Percentiles rank a stretch among this genome's conserved stretches.
These are phyloP conservation scores for Sus cebifrons DNA, from an alignment of 2,797 vertebrate species.

Conservation along the genomic window DNA sequence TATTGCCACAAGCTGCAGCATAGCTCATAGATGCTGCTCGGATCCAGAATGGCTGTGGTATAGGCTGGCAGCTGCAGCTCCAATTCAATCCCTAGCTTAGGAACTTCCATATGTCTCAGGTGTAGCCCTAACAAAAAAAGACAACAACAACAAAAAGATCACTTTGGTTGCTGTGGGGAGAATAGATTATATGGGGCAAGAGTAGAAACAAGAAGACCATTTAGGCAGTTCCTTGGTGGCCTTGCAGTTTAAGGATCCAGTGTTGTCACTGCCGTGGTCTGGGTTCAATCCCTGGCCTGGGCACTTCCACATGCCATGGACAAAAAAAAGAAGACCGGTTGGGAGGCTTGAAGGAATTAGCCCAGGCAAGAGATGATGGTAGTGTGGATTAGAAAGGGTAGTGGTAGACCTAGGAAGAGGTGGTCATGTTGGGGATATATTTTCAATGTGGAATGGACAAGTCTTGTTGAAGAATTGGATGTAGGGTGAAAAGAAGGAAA, in stretches of 20 bases:
- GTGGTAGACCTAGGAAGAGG: not conserved
- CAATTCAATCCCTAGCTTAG: no score
- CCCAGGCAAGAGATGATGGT: not conserved
- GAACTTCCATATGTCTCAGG: no score
- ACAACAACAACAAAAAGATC: not conserved
- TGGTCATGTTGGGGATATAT: not conserved
- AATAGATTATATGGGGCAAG: not conserved
- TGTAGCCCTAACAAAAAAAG: no score
- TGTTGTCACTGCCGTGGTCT: not conserved
- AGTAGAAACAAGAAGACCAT: not conserved
- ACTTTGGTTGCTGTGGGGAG: not conserved
- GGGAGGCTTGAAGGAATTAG: not conserved
- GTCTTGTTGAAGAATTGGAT: conserved; percentile 22
- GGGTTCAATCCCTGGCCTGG: not conserved
- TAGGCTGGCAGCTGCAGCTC: no score
- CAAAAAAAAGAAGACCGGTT: not conserved
- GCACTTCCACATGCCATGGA: not conserved
- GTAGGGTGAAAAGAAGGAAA: not conserved
- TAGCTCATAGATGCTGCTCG: no score
- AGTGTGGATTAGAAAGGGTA: not conserved
- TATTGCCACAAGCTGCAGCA: no score
- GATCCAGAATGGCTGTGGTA: no score
- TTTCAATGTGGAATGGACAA: not conserved
- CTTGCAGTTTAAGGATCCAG: not conserved
- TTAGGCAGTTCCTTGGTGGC: not conserved